A percentile compares a stretch with the other conserved stretches of the same genome.
These are phyloP conservation scores for Oreortyx pictus DNA, from an alignment of 2,797 vertebrate genomes.

Conservation along the genomic window DNA sequence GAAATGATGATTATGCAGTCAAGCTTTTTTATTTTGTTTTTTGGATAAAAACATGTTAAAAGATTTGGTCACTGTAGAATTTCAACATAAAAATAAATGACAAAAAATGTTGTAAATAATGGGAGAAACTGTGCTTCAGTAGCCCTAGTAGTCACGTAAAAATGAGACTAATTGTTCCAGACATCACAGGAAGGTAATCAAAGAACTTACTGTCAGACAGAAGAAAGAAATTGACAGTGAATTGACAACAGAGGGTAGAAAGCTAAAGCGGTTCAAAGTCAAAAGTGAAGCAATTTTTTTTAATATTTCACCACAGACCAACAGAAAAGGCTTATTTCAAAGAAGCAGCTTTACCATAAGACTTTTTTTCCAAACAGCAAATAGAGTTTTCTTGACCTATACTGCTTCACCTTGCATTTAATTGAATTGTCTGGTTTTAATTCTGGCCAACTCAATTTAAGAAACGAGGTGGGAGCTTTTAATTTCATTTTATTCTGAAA, in stretches of 20 bases:
- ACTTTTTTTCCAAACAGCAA: neutral
- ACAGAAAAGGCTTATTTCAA: constrained; percentile 10
- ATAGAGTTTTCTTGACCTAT: neutral
- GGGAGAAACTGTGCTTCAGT: constrained; percentile 46
- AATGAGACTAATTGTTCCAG: neutral
- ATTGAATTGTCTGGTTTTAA: neutral
- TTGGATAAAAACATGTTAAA: constrained; percentile 55
- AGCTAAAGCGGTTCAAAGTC: constrained; percentile 46
- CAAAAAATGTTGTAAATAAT: constrained; percentile 16
- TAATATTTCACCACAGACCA: constrained; percentile 27
- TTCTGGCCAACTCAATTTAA: neutral
- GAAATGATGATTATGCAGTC: constrained; percentile 22
- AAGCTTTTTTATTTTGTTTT: constrained; percentile 45
- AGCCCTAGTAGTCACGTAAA: neutral
- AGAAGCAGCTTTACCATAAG: neutral
- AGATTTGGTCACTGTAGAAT: constrained; percentile 3
- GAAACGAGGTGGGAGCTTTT: neutral
- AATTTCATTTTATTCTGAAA: neutral
- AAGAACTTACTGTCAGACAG: constrained; percentile 51
- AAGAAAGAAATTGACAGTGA: constrained; percentile 59
- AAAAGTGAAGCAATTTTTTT: constrained; percentile 16
- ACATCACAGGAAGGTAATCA: constrained; percentile 39
- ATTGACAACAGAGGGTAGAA: constrained; percentile 22
- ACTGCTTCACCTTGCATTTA: neutral
- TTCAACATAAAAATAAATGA: constrained; percentile 23